Conservation (phyloP, 2,888 invertebrate genomes). For the Eudemis profundana region DNA sequence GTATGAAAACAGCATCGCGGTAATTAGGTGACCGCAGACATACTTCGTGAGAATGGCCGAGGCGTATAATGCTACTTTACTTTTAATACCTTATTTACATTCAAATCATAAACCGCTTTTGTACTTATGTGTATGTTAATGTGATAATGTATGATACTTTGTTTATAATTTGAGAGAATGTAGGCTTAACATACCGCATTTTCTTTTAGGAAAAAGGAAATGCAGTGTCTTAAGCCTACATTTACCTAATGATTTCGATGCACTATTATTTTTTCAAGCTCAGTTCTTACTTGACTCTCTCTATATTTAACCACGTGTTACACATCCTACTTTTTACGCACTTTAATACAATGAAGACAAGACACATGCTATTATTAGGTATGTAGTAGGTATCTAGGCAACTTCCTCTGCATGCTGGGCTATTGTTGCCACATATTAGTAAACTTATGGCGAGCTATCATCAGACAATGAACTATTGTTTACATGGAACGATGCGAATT, state of each 20-base stretch:
- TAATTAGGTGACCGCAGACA: no score
- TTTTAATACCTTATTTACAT: background rate
- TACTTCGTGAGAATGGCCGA: no score
- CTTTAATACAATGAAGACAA: conserved; percentile 13
- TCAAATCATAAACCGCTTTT: background rate
- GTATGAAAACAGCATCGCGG: no score
- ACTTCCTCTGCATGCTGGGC: conserved; percentile 63
- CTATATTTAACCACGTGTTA: background rate
- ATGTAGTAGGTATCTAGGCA: conserved; percentile 50
- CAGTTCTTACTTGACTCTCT: background rate
- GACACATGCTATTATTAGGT: conserved; percentile 10
- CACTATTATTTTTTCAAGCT: background rate
- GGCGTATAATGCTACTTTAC: background rate
- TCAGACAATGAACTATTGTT: conserved; percentile 76
- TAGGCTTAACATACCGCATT: no score
- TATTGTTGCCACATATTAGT: conserved; percentile 71
- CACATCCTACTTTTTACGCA: conserved; percentile 15
- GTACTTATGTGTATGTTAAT: background rate
- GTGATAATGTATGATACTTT: background rate
- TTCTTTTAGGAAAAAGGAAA: background rate
- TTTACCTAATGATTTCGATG: no score
- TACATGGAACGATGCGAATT: conserved; percentile 53
- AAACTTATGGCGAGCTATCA: conserved; percentile 67
- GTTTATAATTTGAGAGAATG: background rate
- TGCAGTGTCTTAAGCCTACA: background rate